phyloP scores from a whole-genome alignment of 2,113 vertebrate genomes.

The Platycercus adscitus region DNA sequence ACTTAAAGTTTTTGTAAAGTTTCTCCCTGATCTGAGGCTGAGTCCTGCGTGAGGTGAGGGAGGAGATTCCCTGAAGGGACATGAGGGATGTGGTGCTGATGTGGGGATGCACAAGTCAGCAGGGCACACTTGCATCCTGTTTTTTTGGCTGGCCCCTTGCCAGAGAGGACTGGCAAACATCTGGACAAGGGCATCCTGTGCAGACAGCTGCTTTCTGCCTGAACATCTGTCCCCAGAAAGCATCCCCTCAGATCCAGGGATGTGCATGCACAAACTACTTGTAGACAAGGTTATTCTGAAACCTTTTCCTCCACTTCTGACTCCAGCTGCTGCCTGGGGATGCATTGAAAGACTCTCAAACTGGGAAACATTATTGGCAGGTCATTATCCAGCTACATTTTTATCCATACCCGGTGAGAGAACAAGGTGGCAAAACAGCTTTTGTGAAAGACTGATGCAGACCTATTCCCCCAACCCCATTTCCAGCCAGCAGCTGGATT shows the following conservation, averaged over 20 bases:
- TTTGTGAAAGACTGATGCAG: not conserved
- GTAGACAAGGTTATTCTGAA: not conserved
- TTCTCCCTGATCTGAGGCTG: not conserved
- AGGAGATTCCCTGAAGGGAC: not conserved
- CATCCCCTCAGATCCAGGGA: not conserved
- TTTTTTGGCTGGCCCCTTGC: not conserved
- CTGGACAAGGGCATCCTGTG: not conserved
- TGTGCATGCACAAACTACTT: not conserved
- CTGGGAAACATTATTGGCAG: not conserved
- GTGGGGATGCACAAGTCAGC: not conserved
- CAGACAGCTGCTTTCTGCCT: not conserved
- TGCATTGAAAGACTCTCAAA: not conserved
- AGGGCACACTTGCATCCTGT: not conserved
- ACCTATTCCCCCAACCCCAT: not conserved
- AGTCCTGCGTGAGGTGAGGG: fast-evolving
- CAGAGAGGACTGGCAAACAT: not conserved
- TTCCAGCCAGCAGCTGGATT: not conserved
- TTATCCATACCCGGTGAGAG: not conserved
- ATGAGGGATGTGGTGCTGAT: not conserved
- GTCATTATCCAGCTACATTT: not conserved
- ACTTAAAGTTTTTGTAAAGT: no score
- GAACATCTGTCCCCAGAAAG: not conserved
- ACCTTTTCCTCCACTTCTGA: not conserved
- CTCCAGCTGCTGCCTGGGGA: not conserved
- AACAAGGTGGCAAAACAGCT: not conserved